phyloP scores from a whole-genome alignment of 2,113 vertebrate genomes.

The Oryctolagus cuniculus region mOryCun1.1 NC_091442.1:63704001-63704500 shows the following conservation, averaged over 20 bases:
- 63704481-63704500: not conserved
- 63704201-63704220: not conserved
- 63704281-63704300: not conserved
- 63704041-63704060: not conserved
- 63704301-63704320: not conserved
- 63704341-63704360: not conserved
- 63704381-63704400: not conserved
- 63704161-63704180: not conserved
- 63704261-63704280: not conserved
- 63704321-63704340: not conserved
- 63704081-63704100: not conserved
- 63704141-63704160: not conserved
- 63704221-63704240: not conserved
- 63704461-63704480: rapidly evolving
- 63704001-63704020: not conserved
- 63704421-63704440: not conserved
- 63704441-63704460: not conserved
- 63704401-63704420: rapidly evolving
- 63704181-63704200: not conserved
- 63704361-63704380: not conserved
- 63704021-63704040: not conserved
- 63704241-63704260: not conserved
- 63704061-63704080: not conserved
- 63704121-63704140: not conserved
- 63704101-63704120: not conserved